Conservation (phyloP, 2,797 vertebrate genomes). For the Ctenopoma multispine region DNA sequence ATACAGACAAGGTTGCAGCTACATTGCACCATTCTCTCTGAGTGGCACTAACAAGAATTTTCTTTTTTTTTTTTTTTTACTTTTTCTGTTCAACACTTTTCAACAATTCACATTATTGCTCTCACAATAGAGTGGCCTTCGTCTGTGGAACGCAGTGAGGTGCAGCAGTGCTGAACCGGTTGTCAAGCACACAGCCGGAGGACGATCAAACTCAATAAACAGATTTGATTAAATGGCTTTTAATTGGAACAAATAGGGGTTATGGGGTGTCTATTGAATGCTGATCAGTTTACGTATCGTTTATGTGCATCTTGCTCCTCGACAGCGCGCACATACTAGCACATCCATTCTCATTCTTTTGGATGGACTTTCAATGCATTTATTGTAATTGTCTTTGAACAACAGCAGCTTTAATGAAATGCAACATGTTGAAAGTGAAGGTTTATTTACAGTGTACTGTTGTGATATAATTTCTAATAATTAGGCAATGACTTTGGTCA, state of each 20-base stretch:
- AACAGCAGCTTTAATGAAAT: background rate
- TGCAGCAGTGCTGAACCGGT: conserved; percentile 27
- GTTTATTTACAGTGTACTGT: background rate
- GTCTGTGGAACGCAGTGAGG: conserved; percentile 28
- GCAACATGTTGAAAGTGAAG: conserved; percentile 1
- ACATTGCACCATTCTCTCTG: conserved; percentile 54
- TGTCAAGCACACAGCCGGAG: conserved; percentile 35
- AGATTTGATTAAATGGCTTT: conserved; percentile 25
- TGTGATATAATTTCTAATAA: background rate
- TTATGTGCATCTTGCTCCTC: background rate
- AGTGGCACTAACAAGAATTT: conserved; percentile 29
- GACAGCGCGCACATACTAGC: background rate
- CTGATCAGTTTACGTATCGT: conserved; percentile 6
- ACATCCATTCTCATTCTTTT: background rate
- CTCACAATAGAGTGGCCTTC: conserved; percentile 38
- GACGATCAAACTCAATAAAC: conserved; percentile 18
- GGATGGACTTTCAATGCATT: background rate
- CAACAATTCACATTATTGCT: conserved; percentile 50
- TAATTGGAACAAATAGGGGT: conserved; percentile 23
- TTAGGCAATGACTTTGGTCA: too few species aligned
- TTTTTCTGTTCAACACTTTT: conserved; percentile 34
- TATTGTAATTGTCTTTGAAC: background rate
- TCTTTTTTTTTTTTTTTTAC: background rate
- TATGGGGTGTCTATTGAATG: conserved; percentile 10
- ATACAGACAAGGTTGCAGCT: conserved; percentile 43